These are phyloP conservation scores for Dascillus cervinus DNA, from an alignment of 2,888 invertebrate genomes.

Conservation along the genomic window DNA sequence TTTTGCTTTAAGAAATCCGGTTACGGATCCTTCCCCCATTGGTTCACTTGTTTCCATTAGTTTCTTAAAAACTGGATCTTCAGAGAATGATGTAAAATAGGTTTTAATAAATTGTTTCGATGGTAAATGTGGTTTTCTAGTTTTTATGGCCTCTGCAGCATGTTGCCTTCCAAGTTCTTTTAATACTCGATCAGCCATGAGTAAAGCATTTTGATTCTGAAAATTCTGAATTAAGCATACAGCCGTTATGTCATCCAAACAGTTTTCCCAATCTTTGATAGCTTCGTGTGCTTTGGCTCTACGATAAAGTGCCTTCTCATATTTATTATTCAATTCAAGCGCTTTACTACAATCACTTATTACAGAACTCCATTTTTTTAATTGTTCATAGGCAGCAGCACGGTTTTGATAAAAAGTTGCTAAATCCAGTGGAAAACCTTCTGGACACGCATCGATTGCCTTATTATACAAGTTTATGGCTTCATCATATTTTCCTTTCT, in stretches of 20 bases:
- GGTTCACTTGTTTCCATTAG: conserved; percentile 40
- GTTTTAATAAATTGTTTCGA: conserved; percentile 80
- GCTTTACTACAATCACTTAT: conserved; percentile 83
- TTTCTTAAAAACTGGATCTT: conserved; percentile 67
- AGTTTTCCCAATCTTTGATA: conserved; percentile 67
- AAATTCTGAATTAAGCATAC: conserved; percentile 88
- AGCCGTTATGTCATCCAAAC: conserved; percentile 88
- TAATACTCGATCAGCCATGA: conserved; percentile 81
- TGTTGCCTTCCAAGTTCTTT: conserved; percentile 72
- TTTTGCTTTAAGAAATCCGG: conserved; percentile 67
- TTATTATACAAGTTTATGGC: conserved; percentile 85
- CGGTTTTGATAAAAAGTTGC: conserved; percentile 94
- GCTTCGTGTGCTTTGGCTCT: conserved; percentile 79
- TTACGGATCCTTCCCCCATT: conserved; percentile 37
- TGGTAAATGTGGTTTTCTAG: conserved; percentile 66
- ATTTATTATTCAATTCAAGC: conserved; percentile 73
- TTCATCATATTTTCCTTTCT: conserved; percentile 80
- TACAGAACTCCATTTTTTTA: conserved; percentile 77
- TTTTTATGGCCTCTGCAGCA: conserved; percentile 66
- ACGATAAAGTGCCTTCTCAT: conserved; percentile 79
- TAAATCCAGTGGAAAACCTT: conserved; percentile 62
- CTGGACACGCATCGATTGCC: conserved; percentile 86
- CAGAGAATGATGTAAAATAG: conserved; percentile 80
- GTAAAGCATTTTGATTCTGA: conserved; percentile 69
- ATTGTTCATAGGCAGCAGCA: conserved; percentile 89